Evolutionary conservation across 2,113 vertebrate genomes (phyloP).

Genomic region (Elanus axillaris): DNA sequence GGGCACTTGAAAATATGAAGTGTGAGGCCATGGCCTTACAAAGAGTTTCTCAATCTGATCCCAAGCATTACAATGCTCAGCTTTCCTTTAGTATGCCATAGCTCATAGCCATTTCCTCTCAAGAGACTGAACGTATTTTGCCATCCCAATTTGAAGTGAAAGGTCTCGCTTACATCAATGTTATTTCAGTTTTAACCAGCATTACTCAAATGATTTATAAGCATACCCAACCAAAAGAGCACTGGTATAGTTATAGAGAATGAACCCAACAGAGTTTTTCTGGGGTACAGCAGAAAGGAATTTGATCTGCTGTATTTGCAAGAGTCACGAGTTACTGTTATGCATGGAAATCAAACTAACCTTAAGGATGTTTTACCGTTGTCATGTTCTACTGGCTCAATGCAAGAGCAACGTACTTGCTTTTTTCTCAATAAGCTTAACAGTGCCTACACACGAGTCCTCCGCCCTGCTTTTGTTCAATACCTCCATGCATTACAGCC

Average conservation of each 20-base stretch:
- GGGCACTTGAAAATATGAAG: constrained; percentile 55
- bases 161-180: constrained; percentile 14
- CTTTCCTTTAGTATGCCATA: constrained; percentile 9
- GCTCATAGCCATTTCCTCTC: background rate
- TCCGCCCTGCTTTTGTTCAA: background rate
- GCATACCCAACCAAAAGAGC: background rate
- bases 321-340: background rate
- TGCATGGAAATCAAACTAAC: background rate
- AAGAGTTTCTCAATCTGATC: constrained; percentile 24
- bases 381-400: background rate
- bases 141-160: constrained; percentile 54
- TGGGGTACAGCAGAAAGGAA: background rate
- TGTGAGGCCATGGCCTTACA: constrained; percentile 11
- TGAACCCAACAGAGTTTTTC: background rate
- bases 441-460: background rate
- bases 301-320: background rate
- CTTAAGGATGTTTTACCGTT: background rate
- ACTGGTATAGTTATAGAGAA: background rate
- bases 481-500: background rate
- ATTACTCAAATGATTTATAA: constrained; percentile 38
- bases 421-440: background rate
- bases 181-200: constrained; percentile 51
- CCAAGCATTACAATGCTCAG: constrained; percentile 21
- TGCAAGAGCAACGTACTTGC: background rate
- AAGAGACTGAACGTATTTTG: constrained; percentile 47